Evolutionary conservation across 2,797 vertebrate genomes (phyloP).

Genomic region (Tokudaia tokunoshimensis): DNA sequence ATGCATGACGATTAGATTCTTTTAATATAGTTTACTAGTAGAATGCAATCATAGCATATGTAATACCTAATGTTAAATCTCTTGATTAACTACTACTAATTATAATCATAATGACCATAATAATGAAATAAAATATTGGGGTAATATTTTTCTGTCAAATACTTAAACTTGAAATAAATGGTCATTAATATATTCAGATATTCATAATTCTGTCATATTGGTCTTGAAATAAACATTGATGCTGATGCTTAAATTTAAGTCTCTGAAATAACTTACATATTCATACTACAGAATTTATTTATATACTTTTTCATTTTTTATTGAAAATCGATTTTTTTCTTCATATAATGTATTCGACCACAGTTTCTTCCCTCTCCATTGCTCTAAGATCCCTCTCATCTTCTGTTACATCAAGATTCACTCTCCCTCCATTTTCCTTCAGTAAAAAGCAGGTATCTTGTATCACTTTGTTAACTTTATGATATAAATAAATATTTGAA

Average conservation of each 20-base stretch:
- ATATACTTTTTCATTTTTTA: not conserved
- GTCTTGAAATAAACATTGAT: slow-evolving; percentile 43
- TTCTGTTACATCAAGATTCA: not conserved
- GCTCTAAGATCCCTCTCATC: not conserved
- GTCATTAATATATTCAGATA: slow-evolving; percentile 33
- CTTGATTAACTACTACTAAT: not conserved
- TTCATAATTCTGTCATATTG: slow-evolving; percentile 52
- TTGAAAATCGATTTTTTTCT: not conserved
- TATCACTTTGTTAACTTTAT: slow-evolving; percentile 3
- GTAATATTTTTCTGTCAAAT: slow-evolving; percentile 28
- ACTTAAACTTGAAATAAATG: slow-evolving; percentile 43
- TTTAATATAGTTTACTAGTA: not conserved
- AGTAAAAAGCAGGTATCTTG: too few relatives aligned
- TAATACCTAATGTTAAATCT: not conserved
- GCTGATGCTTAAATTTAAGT: slow-evolving; percentile 67
- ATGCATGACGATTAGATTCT: not conserved
- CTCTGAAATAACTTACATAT: slow-evolving; percentile 52
- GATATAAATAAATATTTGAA: slow-evolving; percentile 60
- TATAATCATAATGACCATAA: not conserved
- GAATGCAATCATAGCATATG: not conserved
- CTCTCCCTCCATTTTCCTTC: not conserved
- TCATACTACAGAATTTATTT: slow-evolving; percentile 24
- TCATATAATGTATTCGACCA: not conserved
- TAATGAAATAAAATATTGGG: not conserved
- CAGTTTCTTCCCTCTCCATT: not conserved